These are phyloP conservation scores for Corythornis madagascariensis DNA, from an alignment of 2,113 vertebrate genomes.

Conservation along the genomic window DNA sequence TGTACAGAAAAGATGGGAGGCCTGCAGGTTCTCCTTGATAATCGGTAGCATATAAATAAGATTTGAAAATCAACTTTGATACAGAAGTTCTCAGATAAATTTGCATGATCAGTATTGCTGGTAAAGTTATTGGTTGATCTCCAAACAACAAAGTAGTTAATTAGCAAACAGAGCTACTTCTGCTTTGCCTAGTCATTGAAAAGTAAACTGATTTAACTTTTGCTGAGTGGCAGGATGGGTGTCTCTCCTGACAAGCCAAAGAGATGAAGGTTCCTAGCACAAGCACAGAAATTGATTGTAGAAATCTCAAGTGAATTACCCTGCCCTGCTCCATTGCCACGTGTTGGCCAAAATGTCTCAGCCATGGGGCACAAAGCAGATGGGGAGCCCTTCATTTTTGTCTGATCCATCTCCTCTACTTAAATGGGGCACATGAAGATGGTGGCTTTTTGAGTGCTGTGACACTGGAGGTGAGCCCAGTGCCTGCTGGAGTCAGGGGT, in stretches of 20 bases:
- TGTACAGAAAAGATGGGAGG: slow-evolving; percentile 31
- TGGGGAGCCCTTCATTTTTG: not conserved
- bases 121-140: not conserved
- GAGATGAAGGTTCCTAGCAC: not conserved
- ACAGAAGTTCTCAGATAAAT: not conserved
- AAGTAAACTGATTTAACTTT: not conserved
- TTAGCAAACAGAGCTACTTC: slow-evolving; percentile 18
- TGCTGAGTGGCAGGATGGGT: not conserved
- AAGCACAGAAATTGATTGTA: not conserved
- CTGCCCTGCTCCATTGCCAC: not conserved
- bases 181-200: not conserved
- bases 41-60: slow-evolving; percentile 83
- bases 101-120: not conserved
- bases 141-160: not conserved
- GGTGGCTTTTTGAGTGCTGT: not conserved
- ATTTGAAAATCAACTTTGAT: slow-evolving; percentile 41
- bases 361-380: not conserved
- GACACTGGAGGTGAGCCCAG: not conserved
- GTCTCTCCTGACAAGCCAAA: not conserved
- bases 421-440: not conserved
- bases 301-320: not conserved
- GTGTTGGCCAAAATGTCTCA: not conserved
- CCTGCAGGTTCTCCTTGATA: slow-evolving; percentile 70
- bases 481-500: not conserved
- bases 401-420: not conserved